Conservation (phyloP, 2,888 invertebrate genomes). For the Mamestra brassicae region DNA sequence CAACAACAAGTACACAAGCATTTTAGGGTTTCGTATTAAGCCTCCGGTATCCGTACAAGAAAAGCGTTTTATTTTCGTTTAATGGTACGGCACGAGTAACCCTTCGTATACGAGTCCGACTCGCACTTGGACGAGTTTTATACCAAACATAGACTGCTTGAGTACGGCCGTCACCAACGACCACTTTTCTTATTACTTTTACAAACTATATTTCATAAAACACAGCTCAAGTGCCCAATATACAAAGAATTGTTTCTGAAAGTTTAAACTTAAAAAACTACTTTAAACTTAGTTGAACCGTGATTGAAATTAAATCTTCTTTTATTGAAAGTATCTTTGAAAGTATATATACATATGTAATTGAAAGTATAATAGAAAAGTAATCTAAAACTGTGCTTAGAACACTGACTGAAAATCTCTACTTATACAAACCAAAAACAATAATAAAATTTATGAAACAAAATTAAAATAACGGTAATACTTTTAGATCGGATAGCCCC, state of each 20-base stretch:
- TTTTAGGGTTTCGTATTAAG: too few relatives aligned
- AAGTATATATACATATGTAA: background rate
- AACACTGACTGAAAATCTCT: background rate
- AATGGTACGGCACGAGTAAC: too few relatives aligned
- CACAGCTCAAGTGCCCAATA: slow-evolving; percentile 6
- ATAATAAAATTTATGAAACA: background rate
- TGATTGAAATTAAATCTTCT: background rate
- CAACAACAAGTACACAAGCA: too few relatives aligned
- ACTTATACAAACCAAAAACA: background rate
- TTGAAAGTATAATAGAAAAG: background rate
- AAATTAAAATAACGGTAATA: background rate
- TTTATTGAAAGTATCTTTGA: background rate
- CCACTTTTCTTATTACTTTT: background rate
- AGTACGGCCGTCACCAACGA: background rate
- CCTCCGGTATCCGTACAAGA: too few relatives aligned
- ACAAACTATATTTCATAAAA: slow-evolving; percentile 5
- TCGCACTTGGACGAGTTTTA: too few relatives aligned
- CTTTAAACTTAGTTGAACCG: slow-evolving; percentile 1
- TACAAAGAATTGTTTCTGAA: background rate
- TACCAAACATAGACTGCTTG: background rate
- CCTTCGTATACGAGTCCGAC: too few relatives aligned
- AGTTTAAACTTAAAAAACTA: background rate
- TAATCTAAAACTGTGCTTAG: background rate
- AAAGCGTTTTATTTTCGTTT: too few relatives aligned
- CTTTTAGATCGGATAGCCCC: too few relatives aligned